These are phyloP conservation scores for Xanthia togata DNA, from an alignment of 2,888 invertebrate species.

Conservation along the genomic window DNA sequence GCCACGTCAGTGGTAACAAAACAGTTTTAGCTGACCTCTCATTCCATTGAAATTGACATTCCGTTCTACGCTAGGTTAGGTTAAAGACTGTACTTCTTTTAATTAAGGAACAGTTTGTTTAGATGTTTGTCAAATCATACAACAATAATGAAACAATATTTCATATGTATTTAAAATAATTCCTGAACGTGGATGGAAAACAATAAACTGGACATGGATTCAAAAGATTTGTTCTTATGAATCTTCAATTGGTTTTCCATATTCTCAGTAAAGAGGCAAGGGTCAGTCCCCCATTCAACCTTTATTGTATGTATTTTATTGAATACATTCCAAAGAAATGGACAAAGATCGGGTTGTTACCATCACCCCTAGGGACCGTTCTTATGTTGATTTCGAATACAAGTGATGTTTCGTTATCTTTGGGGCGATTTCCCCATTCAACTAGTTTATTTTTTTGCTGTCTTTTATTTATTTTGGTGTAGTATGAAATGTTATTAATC, in stretches of 20 bases:
- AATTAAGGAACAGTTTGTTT: background rate
- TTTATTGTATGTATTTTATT: constrained; percentile 67
- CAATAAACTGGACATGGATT: constrained; percentile 1
- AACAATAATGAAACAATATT: background rate
- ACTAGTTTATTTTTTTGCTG: background rate
- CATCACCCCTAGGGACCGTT: constrained; percentile 53
- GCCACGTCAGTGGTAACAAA: background rate
- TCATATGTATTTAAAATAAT: background rate
- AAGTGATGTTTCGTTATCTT: constrained; percentile 59
- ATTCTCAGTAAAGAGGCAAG: constrained; percentile 54
- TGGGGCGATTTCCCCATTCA: background rate
- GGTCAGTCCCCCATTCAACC: constrained; percentile 65
- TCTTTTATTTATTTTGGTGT: constrained; percentile 19
- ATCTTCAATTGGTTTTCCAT: constrained; percentile 43
- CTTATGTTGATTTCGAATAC: constrained; percentile 40
- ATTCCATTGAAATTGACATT: background rate
- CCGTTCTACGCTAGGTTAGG: background rate
- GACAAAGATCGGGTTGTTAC: constrained; percentile 68
- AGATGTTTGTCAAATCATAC: background rate
- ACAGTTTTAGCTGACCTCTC: background rate
- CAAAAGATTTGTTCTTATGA: constrained; percentile 18
- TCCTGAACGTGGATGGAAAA: background rate
- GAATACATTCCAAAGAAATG: constrained; percentile 73
- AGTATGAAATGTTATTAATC: background rate
- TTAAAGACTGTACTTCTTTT: background rate